These are phyloP conservation scores for Sesamia inferens DNA, from an alignment of 2,888 invertebrate species.

Conservation along the genomic window DNA sequence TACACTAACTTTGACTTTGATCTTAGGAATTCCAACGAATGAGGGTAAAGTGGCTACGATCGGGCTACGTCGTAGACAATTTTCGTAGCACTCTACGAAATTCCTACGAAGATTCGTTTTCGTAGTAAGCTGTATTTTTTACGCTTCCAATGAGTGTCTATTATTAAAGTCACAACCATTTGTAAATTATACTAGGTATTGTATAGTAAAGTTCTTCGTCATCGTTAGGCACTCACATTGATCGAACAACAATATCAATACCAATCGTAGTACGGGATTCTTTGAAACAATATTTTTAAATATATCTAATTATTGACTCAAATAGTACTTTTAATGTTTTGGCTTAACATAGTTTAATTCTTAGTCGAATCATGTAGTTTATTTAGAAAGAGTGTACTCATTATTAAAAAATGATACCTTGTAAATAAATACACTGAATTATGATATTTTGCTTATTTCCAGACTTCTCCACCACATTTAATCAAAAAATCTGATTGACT, in stretches of 20 bases:
- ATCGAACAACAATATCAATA: not conserved
- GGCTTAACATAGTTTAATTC: not conserved
- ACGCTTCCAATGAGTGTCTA: not conserved
- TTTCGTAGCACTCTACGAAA: conserved; percentile 42
- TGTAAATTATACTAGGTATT: not conserved
- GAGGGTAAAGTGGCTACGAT: conserved; percentile 30
- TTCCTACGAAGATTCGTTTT: conserved; percentile 31
- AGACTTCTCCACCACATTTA: conserved; percentile 51
- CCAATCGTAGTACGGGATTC: not conserved
- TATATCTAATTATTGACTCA: not conserved
- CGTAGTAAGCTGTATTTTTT: conserved; percentile 19
- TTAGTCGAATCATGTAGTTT: not conserved
- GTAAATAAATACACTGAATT: not conserved
- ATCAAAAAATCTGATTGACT: conserved; percentile 43
- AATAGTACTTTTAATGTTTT: not conserved
- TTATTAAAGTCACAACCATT: no score
- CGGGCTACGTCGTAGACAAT: conserved; percentile 39
- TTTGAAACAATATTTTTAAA: no score
- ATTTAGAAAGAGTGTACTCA: not conserved
- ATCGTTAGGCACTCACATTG: not conserved
- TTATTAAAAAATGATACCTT: not conserved
- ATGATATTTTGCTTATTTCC: conserved; percentile 33
- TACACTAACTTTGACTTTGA: conserved; percentile 60
- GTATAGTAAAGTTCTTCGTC: not conserved
- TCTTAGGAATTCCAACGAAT: conserved; percentile 44